A percentile compares a stretch with the other conserved stretches of the same genome.
Evolutionary conservation across 1,140 invertebrate species (phyloP).

Genomic region (Drosophila fuyamai): DNA sequence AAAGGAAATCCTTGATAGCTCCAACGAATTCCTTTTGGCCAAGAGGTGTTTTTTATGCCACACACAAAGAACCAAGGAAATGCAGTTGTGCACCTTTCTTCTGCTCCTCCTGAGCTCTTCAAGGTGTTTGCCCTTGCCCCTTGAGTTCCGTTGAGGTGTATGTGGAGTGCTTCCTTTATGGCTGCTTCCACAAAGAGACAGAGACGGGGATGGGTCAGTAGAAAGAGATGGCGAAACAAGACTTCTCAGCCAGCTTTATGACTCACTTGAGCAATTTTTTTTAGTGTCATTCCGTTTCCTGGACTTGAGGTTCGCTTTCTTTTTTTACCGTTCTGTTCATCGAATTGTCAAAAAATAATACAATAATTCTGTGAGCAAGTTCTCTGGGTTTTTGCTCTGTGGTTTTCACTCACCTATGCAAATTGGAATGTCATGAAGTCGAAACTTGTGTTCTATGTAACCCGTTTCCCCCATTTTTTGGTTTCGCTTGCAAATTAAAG

Average conservation of each 20-base stretch:
- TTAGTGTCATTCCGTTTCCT: conserved; percentile 38
- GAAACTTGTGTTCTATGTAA: conserved; percentile 27
- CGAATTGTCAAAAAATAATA: conserved; percentile 31
- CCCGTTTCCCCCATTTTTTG: conserved; percentile 9
- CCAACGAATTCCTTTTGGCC: conserved; percentile 1
- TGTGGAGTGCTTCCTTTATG: conserved; percentile 38
- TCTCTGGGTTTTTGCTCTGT: conserved; percentile 3
- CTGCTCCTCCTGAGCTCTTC: conserved; percentile 2
- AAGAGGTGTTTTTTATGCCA: conserved; percentile 14
- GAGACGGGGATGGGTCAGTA: background rate
- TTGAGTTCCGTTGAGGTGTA: conserved; percentile 13
- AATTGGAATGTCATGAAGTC: conserved; percentile 64
- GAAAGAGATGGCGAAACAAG: conserved; percentile 7
- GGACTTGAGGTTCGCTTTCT: conserved; percentile 22
- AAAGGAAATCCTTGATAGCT: conserved; percentile 33
- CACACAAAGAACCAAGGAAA: conserved; percentile 27
- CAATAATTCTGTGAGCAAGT: conserved; percentile 24
- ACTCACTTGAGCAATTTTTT: conserved; percentile 36
- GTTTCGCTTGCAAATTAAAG: conserved; percentile 43
- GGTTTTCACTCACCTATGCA: conserved; percentile 53
- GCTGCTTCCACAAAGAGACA: conserved; percentile 25
- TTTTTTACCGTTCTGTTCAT: conserved; percentile 24
- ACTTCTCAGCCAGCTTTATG: conserved; percentile 36
- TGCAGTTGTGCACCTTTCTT: conserved; percentile 18
- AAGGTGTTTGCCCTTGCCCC: conserved; percentile 42